These are phyloP conservation scores for Lissocephala sabroskyi DNA, from an alignment of 2,888 invertebrate species.

Conservation along the genomic window DNA sequence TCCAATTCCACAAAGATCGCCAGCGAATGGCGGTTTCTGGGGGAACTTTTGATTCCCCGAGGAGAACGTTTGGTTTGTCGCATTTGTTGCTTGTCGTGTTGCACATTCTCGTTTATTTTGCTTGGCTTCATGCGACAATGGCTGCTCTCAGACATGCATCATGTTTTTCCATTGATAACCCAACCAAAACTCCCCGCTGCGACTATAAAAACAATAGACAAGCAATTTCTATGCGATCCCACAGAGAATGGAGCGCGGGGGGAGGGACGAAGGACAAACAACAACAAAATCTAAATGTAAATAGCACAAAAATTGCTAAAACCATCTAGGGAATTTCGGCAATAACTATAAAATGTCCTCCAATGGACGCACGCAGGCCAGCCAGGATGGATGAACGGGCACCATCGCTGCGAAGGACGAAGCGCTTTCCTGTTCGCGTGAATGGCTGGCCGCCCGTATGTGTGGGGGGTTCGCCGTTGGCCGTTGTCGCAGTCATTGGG, in stretches of 20 bases:
- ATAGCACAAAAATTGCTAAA: conserved; percentile 51
- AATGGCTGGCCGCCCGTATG: background rate
- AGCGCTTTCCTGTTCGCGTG: background rate
- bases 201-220: conserved; percentile 55
- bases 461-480: conserved; percentile 2
- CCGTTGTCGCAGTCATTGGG: conserved; percentile 37
- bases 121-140: too few relatives aligned
- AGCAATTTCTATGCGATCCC: conserved; percentile 40
- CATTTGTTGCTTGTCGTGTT: too few relatives aligned
- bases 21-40: too few relatives aligned
- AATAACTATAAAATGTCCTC: conserved; percentile 59
- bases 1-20: too few relatives aligned
- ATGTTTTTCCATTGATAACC: conserved; percentile 38
- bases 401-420: too few relatives aligned
- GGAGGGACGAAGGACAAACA: conserved; percentile 27
- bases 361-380: conserved; percentile 17
- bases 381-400: conserved; percentile 37
- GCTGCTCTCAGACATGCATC: conserved; percentile 23
- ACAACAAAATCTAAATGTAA: conserved; percentile 53
- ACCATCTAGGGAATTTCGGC: conserved; percentile 58
- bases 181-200: conserved; percentile 25
- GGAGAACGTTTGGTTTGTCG: too few relatives aligned
- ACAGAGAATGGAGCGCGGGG: too few relatives aligned
- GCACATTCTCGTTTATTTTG: too few relatives aligned
- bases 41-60: too few relatives aligned